Base-by-base conservation (phyloP, 2,113 vertebrate genomes). In the Cnemophilus loriae region DNA sequence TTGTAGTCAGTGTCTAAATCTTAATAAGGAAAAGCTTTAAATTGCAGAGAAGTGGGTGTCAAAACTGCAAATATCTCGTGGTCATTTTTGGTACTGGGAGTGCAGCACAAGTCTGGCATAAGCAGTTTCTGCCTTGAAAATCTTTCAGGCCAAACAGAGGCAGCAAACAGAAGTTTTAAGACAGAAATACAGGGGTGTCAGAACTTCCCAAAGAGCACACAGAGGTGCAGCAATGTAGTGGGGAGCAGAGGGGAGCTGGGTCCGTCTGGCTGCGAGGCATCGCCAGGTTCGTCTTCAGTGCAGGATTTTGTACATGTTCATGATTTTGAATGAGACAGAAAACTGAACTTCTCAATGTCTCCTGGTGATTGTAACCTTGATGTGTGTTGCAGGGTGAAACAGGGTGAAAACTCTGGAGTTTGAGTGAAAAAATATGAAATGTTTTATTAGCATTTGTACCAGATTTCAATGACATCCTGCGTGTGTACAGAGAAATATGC, bases 241-340 rank as follows among this genome's bases (percentile, higher is more conserved):
- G 30, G 63, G 32, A 24, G 23, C 24, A 57, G 35, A 26, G 42
- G 13, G n/a, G 12, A 86, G 23, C 35, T 64, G 19, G 1, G 5
- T 78, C 50, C 1, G 0, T 18, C 79, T 46, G 59, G 6, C 46
- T 60, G 32, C 0, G 0, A 50, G 33, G 27, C 3, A 3, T 74
- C 2, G 0, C 12, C 16, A 16, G 37, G 10, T 80, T 84, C 80
- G 28, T 65, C 59, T 55, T 69, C 28, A 19, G 20, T n/a, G 46
- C 23, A 37, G 46, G 50, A 50, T 81, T 83, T 55, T 61, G 13
- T 77, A 44, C 20, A 4, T 1, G 21, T 35, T 63, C 26, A 3
- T 46, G 46, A 28, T 27, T 77, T 70, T 46, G 35, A 33, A 16
- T 15, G 47, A 74, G 42, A 59, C 9, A 67, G 44, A 84, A 87